These are phyloP conservation scores for Semnornis frantzii DNA, from an alignment of 2,113 vertebrate genomes.

Conservation along the genomic window DNA sequence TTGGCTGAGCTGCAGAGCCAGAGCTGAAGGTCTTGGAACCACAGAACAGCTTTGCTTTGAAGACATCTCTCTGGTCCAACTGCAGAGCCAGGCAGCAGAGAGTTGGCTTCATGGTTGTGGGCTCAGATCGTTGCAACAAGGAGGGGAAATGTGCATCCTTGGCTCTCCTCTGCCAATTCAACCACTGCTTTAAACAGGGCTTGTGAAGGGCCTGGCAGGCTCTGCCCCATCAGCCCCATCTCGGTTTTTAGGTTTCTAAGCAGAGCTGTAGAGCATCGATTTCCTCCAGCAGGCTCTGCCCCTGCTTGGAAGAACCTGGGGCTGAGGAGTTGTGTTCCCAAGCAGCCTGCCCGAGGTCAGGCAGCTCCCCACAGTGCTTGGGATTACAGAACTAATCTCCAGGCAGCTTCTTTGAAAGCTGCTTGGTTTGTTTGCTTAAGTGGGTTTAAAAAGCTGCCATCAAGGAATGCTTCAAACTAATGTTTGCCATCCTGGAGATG, in stretches of 20 bases:
- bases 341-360: not conserved
- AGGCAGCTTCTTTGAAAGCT: slow-evolving; percentile 3
- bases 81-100: too few species aligned
- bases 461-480: not conserved
- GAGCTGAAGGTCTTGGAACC: too few species aligned
- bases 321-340: not conserved
- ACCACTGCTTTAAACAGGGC: not conserved
- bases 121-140: too few species aligned
- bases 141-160: too few species aligned
- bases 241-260: not conserved
- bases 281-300: not conserved
- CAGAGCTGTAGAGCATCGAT: not conserved
- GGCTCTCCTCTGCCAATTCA: too few species aligned
- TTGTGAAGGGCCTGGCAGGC: not conserved
- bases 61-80: too few species aligned
- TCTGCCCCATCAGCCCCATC: not conserved
- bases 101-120: too few species aligned
- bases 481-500: not conserved
- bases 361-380: not conserved
- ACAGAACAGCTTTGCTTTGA: too few species aligned
- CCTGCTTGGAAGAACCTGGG: not conserved
- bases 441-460: not conserved
- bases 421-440: not conserved
- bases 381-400: not conserved
- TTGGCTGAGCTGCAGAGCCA: too few species aligned